phyloP scores from a whole-genome alignment of 2,113 vertebrate genomes.

The Nyctereutes procyonoides region DNA sequence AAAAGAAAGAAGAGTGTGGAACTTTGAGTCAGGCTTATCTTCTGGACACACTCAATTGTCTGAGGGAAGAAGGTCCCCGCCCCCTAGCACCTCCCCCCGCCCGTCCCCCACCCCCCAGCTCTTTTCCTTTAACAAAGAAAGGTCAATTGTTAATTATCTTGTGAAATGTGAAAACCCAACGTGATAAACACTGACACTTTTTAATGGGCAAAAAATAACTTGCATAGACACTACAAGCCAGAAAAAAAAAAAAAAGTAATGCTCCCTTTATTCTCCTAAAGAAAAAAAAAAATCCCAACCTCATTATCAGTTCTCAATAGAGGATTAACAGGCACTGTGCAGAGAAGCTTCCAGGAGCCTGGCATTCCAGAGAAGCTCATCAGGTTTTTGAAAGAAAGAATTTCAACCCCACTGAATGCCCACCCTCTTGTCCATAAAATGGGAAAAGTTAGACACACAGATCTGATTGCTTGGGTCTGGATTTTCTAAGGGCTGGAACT shows the following conservation, averaged over 20 bases:
- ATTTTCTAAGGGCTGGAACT: neutral
- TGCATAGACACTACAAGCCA: neutral
- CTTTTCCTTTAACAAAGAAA: neutral
- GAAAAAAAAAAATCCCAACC: neutral
- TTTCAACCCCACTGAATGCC: neutral
- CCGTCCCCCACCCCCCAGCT: too few relatives aligned
- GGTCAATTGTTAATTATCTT: neutral
- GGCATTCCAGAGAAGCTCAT: neutral
- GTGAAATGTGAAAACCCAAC: neutral
- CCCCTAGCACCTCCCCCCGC: too few relatives aligned
- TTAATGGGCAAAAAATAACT: neutral
- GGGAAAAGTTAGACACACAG: too few relatives aligned
- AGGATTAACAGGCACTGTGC: neutral
- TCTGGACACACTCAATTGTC: neutral
- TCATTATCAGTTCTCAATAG: neutral
- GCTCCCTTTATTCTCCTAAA: neutral
- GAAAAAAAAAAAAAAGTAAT: neutral
- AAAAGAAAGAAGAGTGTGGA: neutral
- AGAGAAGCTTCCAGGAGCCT: neutral
- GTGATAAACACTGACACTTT: neutral
- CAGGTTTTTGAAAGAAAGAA: neutral
- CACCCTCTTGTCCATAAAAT: too few relatives aligned
- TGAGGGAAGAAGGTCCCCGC: too few relatives aligned
- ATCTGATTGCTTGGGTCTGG: accelerated
- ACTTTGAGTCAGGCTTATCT: neutral